A percentile compares a stretch with the other conserved stretches of the same genome.
Evolutionary conservation across 2,888 invertebrate species (phyloP).

Genomic region (Molorchus minor): DNA sequence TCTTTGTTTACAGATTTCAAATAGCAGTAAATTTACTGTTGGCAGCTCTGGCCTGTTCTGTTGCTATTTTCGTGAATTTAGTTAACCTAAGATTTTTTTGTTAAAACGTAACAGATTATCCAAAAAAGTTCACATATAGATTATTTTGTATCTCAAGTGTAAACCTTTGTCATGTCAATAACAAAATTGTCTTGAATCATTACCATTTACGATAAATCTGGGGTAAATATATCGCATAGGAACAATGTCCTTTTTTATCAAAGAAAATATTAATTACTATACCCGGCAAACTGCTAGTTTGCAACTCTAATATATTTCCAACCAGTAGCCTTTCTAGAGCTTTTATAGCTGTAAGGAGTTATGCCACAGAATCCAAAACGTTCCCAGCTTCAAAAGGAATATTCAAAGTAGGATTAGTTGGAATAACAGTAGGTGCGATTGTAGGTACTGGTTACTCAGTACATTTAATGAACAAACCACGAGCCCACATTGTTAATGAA

Average conservation of each 20-base stretch:
- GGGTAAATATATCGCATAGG: too few species aligned
- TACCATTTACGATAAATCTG: too few species aligned
- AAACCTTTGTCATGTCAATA: too few species aligned
- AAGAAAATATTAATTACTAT: slow-evolving; percentile 23
- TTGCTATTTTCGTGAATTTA: too few species aligned
- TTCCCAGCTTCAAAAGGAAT: slow-evolving; percentile 35
- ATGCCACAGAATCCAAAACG: slow-evolving; percentile 26
- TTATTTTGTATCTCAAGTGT: too few species aligned
- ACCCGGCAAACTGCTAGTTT: slow-evolving; percentile 1
- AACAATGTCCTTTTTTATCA: slow-evolving; percentile 42
- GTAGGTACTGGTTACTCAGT: slow-evolving; percentile 65
- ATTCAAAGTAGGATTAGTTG: slow-evolving; percentile 58
- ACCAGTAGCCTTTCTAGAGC: slow-evolving; percentile 1
- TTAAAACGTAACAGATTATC: too few species aligned
- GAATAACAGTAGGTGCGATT: slow-evolving; percentile 60
- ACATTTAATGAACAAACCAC: slow-evolving; percentile 59
- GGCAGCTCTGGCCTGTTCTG: too few species aligned
- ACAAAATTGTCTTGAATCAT: too few species aligned
- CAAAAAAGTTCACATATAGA: too few species aligned
- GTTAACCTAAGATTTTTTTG: too few species aligned
- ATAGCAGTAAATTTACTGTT: too few species aligned
- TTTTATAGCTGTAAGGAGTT: slow-evolving; percentile 20
- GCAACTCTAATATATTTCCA: slow-evolving; percentile 3
- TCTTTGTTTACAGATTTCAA: too few species aligned
- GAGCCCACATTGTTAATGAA: slow-evolving; percentile 62